These are phyloP conservation scores for Papilio aristodemus DNA, from an alignment of 1,140 invertebrate genomes.

Conservation along the genomic window DNA sequence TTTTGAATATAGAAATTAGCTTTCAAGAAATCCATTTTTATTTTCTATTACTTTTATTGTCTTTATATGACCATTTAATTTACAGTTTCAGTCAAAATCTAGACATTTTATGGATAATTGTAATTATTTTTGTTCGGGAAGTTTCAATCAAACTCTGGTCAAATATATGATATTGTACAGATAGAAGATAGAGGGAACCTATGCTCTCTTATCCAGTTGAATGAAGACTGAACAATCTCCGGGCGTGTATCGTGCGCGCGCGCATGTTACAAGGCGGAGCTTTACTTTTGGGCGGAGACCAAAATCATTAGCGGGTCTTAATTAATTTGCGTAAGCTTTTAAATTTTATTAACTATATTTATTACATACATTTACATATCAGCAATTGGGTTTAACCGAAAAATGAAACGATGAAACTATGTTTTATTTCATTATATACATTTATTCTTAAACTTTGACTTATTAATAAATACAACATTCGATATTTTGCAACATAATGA, in stretches of 20 bases:
- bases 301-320: conserved; percentile 14
- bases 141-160: too few species aligned
- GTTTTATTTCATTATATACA: too few species aligned
- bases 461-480: too few species aligned
- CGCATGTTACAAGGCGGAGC: conserved; percentile 36
- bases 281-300: conserved; percentile 36
- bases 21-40: conserved; percentile 51
- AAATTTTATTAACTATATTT: not conserved
- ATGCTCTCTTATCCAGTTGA: not conserved
- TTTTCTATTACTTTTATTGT: not conserved
- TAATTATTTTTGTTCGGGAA: too few species aligned
- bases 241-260: not conserved
- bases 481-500: too few species aligned
- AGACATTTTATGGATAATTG: not conserved
- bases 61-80: not conserved
- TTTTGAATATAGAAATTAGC: conserved; percentile 48
- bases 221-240: not conserved
- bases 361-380: too few species aligned
- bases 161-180: not conserved
- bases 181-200: not conserved
- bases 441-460: too few species aligned
- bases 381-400: too few species aligned
- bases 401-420: too few species aligned
- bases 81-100: not conserved
- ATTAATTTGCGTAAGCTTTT: conserved; percentile 10